Percentiles rank a stretch among this genome's conserved stretches.
Conservation (phyloP, 2,113 vertebrate genomes). For the Pica pica region DNA sequence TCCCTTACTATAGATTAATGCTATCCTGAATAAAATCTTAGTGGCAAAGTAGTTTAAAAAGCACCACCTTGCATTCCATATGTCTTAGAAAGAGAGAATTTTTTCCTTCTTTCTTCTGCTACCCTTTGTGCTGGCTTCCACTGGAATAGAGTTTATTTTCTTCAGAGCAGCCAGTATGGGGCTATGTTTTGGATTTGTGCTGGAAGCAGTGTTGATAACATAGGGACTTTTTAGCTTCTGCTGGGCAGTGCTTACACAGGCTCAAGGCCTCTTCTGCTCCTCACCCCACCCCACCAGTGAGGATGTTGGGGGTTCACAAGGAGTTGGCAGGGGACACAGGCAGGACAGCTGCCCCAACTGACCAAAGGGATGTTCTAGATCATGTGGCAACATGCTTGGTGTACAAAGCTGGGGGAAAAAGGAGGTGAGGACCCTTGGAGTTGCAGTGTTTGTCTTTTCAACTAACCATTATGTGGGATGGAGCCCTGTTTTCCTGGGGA, state of each 20-base stretch:
- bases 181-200: neutral
- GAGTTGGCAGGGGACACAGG: neutral
- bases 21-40: neutral
- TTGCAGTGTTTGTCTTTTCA: neutral
- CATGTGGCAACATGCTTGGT: neutral
- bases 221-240: neutral
- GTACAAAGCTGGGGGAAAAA: neutral
- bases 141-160: neutral
- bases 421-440: neutral
- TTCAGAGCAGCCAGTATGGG: neutral
- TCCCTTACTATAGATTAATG: neutral
- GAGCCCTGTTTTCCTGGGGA: neutral
- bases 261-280: neutral
- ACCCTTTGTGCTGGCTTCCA: neutral
- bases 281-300: neutral
- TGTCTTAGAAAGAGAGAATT: neutral
- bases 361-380: neutral
- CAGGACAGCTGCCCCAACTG: neutral
- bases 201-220: neutral
- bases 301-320: neutral
- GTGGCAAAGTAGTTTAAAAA: neutral
- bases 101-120: neutral
- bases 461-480: too few relatives aligned
- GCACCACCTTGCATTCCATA: neutral
- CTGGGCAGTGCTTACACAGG: neutral